These are phyloP conservation scores for Drosophila asahinai DNA, from an alignment of 1,140 invertebrate genomes.

Conservation along the genomic window DNA sequence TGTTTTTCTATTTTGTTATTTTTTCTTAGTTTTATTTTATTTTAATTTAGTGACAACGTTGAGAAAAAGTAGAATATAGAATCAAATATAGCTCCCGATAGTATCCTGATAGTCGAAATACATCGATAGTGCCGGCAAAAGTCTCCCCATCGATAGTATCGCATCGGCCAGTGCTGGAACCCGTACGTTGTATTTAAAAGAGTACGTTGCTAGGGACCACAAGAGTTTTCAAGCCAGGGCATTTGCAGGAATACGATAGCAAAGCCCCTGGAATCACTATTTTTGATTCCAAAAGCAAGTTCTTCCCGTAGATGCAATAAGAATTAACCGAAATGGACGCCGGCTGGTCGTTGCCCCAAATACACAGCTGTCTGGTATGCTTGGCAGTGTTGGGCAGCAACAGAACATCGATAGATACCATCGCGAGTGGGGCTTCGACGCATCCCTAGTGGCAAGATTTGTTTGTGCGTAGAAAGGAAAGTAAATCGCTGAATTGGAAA, in stretches of 20 bases:
- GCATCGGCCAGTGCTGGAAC: constrained; percentile 18
- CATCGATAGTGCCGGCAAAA: no score
- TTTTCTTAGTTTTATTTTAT: no score
- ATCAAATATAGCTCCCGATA: no score
- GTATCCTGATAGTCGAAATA: no score
- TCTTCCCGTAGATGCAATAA: not conserved
- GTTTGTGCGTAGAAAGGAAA: constrained; percentile 81
- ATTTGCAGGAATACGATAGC: no score
- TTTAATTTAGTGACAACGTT: no score
- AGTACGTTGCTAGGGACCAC: no score
- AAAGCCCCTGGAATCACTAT: no score
- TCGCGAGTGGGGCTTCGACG: not conserved
- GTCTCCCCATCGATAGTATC: not conserved
- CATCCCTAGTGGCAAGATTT: constrained; percentile 62
- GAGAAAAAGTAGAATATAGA: no score
- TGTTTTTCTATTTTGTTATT: no score
- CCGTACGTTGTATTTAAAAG: constrained; percentile 36
- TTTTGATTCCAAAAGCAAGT: not conserved
- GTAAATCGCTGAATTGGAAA: constrained; percentile 64
- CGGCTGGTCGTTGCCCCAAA: not conserved
- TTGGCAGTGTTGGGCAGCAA: not conserved
- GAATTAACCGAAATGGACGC: not conserved
- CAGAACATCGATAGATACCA: not conserved
- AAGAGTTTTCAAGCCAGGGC: no score
- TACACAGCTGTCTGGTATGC: not conserved